Conservation (phyloP, 2,797 vertebrate species). For the Dermochelys coriacea region DNA sequence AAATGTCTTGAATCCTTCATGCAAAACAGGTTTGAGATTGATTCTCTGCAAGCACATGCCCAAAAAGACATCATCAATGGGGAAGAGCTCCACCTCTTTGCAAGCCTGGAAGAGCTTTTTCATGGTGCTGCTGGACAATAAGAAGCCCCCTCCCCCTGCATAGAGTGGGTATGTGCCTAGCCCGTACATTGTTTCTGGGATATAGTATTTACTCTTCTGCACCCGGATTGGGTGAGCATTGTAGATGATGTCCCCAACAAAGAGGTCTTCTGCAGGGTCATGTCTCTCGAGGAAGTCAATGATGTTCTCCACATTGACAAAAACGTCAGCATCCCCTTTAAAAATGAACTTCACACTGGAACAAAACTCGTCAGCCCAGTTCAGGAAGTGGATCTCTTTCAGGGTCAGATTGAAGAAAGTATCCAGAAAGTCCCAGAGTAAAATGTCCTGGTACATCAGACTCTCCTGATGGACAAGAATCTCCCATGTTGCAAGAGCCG, state of each 20-base stretch:
- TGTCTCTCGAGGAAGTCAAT: conserved; percentile 88
- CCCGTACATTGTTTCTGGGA: conserved; percentile 93
- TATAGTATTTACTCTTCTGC: conserved; percentile 92
- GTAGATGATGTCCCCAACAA: conserved; percentile 95
- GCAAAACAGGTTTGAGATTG: conserved; percentile 87
- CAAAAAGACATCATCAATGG: conserved; percentile 96
- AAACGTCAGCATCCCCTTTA: conserved; percentile 95
- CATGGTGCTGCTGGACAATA: conserved; percentile 91
- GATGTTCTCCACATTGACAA: conserved; percentile 94
- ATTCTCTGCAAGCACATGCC: conserved; percentile 98
- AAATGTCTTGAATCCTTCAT: conserved; percentile 95
- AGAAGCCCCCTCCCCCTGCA: conserved; percentile 94
- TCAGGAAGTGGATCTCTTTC: conserved; percentile 97
- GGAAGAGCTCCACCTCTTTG: conserved; percentile 95
- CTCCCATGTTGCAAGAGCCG: conserved; percentile 87
- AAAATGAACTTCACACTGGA: conserved; percentile 90
- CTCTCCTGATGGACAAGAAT: conserved; percentile 92
- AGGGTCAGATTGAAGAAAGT: conserved; percentile 98
- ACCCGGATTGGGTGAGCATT: conserved; percentile 91
- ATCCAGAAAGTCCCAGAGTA: conserved; percentile 97
- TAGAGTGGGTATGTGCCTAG: conserved; percentile 91
- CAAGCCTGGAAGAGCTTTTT: conserved; percentile 88
- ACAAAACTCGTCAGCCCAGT: conserved; percentile 92
- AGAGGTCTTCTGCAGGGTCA: conserved; percentile 84
- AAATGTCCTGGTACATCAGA: conserved; percentile 86